Conservation (phyloP, 2,888 invertebrate genomes). For the Synanthedon vespiformis region DNA sequence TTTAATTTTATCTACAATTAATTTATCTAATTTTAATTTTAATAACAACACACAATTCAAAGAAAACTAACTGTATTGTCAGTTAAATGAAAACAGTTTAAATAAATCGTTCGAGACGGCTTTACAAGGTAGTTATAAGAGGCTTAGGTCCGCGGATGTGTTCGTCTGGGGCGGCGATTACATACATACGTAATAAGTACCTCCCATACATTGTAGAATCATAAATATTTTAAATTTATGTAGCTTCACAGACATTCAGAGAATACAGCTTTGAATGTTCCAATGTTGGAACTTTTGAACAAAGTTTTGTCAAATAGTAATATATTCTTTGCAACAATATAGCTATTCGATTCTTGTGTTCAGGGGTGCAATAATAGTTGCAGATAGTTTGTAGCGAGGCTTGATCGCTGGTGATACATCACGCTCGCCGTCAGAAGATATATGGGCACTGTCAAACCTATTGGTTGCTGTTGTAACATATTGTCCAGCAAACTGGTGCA, state of each 20-base stretch:
- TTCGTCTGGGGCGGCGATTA: slow-evolving; percentile 6
- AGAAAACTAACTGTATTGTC: background rate
- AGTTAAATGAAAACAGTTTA: slow-evolving; percentile 9
- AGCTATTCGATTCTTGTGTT: too few species aligned
- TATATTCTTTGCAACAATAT: too few species aligned
- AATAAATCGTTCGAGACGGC: slow-evolving; percentile 6
- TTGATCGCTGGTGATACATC: slow-evolving; percentile 42
- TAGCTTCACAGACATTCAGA: background rate
- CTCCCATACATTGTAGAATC: background rate
- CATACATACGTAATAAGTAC: background rate
- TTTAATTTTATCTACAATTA: too few species aligned
- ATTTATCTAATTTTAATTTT: too few species aligned
- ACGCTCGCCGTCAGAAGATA: slow-evolving; percentile 38
- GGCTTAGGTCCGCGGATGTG: slow-evolving; percentile 6
- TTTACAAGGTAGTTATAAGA: slow-evolving; percentile 6
- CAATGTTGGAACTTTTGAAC: background rate
- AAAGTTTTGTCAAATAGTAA: background rate
- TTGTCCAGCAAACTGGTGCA: slow-evolving; percentile 10
- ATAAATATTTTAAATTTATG: background rate
- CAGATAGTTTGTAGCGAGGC: slow-evolving; percentile 33
- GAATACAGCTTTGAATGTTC: background rate
- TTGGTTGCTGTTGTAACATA: slow-evolving; percentile 27
- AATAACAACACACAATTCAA: too few species aligned
- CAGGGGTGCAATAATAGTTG: slow-evolving; percentile 3
- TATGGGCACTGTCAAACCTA: slow-evolving; percentile 36